phyloP scores from a whole-genome alignment of 2,888 invertebrate species.

The Timandra comae region DNA sequence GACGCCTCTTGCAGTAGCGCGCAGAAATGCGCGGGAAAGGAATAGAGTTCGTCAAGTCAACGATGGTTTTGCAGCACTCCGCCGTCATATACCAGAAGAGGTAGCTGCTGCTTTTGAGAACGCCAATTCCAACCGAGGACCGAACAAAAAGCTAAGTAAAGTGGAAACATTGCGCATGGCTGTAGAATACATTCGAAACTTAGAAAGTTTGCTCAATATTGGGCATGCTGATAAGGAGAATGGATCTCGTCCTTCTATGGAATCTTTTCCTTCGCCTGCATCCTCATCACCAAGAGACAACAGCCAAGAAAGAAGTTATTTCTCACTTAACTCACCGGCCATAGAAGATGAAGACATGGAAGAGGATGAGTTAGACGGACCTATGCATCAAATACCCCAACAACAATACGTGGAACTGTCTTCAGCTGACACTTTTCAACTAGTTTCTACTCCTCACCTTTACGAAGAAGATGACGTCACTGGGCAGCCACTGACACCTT shows the following conservation, averaged over 20 bases:
- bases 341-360: conserved; percentile 65
- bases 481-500: conserved; percentile 72
- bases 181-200: conserved; percentile 90
- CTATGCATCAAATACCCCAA: conserved; percentile 65
- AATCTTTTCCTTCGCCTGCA: conserved; percentile 71
- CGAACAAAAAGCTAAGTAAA: conserved; percentile 88
- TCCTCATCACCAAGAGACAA: conserved; percentile 71
- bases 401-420: conserved; percentile 79
- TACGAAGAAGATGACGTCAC: conserved; percentile 80
- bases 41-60: conserved; percentile 95
- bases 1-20: conserved; percentile 88
- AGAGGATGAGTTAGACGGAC: conserved; percentile 63
- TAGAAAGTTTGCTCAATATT: conserved; percentile 85
- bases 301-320: conserved; percentile 71
- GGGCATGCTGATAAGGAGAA: conserved; percentile 79
- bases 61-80: conserved; percentile 91
- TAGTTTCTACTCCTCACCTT: conserved; percentile 74
- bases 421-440: conserved; percentile 78
- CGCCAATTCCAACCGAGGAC: conserved; percentile 80
- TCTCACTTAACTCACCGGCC: conserved; percentile 60
- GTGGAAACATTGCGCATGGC: conserved; percentile 94
- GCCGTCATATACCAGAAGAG: conserved; percentile 91
- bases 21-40: conserved; percentile 93
- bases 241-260: conserved; percentile 52
- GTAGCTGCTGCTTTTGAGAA: conserved; percentile 83